These are phyloP conservation scores for Belgica antarctica DNA, from an alignment of 2,888 invertebrate species.

Conservation along the genomic window DNA sequence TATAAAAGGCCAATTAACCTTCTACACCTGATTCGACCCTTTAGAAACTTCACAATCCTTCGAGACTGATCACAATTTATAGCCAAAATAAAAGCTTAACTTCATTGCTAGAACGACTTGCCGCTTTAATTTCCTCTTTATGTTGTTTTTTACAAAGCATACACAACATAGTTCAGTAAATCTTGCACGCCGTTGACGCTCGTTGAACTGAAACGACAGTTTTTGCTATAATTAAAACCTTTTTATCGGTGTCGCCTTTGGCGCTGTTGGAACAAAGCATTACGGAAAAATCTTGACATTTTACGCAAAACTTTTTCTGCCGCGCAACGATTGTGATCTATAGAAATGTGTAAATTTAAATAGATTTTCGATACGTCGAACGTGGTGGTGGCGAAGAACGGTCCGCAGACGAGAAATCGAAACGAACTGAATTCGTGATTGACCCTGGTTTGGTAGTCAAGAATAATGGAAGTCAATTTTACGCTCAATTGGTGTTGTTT, in stretches of 20 bases:
- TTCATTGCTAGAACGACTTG: too few species aligned
- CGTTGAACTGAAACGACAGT: background rate
- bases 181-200: slow-evolving; percentile 22
- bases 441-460: slow-evolving; percentile 37
- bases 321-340: background rate
- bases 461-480: slow-evolving; percentile 39
- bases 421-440: slow-evolving; percentile 24
- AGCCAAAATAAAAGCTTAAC: too few species aligned
- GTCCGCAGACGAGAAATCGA: background rate
- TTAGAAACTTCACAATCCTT: too few species aligned
- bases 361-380: background rate
- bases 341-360: background rate
- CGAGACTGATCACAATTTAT: too few species aligned
- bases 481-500: slow-evolving; percentile 29
- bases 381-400: slow-evolving; percentile 13
- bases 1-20: too few species aligned
- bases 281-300: slow-evolving; percentile 1
- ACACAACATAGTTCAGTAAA: slow-evolving; percentile 28
- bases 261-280: background rate
- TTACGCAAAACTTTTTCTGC: too few species aligned
- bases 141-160: slow-evolving; percentile 1
- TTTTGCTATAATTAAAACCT: background rate
- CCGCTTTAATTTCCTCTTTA: too few species aligned
- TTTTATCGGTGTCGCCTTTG: background rate
- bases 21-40: too few species aligned